Conservation (phyloP, 2,113 vertebrate genomes). For the Anser brachyrhynchus region DNA sequence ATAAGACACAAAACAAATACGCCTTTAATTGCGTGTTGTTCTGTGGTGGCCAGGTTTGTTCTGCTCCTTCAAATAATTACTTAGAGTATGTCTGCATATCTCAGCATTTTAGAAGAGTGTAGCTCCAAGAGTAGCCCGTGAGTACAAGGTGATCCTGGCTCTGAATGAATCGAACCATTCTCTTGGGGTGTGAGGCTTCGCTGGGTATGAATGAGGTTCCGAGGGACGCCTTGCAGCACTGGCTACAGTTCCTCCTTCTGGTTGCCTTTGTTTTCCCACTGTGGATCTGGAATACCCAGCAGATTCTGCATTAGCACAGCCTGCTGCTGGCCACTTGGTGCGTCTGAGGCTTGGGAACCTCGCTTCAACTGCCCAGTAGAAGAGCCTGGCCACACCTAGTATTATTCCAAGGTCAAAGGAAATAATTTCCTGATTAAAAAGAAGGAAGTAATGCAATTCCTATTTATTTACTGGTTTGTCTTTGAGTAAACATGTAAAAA, state of each 20-base stretch:
- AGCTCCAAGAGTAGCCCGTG: fast-evolving
- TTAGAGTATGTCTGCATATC: background rate
- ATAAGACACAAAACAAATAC: background rate
- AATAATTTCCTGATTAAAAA: background rate
- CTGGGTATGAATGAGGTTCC: background rate
- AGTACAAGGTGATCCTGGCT: fast-evolving
- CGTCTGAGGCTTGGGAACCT: fast-evolving
- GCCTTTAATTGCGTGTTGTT: background rate
- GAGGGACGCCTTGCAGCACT: background rate
- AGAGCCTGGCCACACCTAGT: background rate
- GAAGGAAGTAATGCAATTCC: background rate
- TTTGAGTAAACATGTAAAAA: background rate
- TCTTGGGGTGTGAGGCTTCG: background rate
- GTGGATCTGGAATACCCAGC: background rate
- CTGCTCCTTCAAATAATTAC: background rate
- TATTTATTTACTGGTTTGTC: background rate
- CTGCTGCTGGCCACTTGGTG: background rate
- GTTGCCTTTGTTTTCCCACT: background rate
- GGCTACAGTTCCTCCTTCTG: background rate
- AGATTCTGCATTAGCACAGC: background rate
- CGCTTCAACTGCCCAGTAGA: fast-evolving
- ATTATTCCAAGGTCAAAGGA: background rate
- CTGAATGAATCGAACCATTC: fast-evolving
- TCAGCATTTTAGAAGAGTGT: background rate
- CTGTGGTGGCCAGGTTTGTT: background rate